Evolutionary conservation across 2,113 vertebrate genomes (phyloP).

Genomic region (Eleginops maclovinus): DNA sequence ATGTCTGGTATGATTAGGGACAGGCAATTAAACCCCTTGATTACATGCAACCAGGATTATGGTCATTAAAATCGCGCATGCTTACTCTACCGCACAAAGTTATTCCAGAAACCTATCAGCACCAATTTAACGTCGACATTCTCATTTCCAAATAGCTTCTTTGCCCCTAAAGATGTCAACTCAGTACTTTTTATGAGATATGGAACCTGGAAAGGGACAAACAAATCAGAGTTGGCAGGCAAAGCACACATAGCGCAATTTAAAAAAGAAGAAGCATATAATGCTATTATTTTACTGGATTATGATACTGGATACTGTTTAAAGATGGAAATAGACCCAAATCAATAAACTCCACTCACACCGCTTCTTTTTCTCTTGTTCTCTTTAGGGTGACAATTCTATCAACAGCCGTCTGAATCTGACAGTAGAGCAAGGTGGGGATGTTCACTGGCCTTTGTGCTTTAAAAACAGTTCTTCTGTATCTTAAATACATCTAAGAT

Average conservation of each 20-base stretch:
- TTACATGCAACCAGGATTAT: too few relatives aligned
- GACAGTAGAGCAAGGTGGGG: conserved; percentile 73
- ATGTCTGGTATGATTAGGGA: too few relatives aligned
- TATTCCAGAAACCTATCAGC: not conserved
- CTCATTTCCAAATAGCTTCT: not conserved
- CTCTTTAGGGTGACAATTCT: conserved; percentile 36
- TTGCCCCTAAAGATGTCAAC: not conserved
- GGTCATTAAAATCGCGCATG: too few relatives aligned
- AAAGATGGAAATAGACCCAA: not conserved
- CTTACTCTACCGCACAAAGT: not conserved
- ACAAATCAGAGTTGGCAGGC: not conserved
- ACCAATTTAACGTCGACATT: too few relatives aligned
- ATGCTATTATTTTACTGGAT: not conserved
- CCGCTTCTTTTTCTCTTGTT: not conserved
- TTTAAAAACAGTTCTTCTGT: not conserved
- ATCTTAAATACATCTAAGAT: not conserved
- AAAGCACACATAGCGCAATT: not conserved
- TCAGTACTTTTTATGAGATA: not conserved
- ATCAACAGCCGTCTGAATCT: conserved; percentile 80
- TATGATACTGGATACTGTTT: too few relatives aligned
- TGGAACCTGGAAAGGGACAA: not conserved
- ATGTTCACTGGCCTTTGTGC: not conserved
- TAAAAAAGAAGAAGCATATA: too few relatives aligned
- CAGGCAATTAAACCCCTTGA: too few relatives aligned
- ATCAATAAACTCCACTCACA: not conserved